phyloP scores from a whole-genome alignment of 2,113 vertebrate genomes.

The human (Homo sapiens) region GRCh38 chr11:33276001-33276500 shows the following conservation, averaged over 20 bases:
- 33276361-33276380: neutral
- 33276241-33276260: neutral
- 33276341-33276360: neutral
- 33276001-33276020: neutral
- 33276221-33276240: neutral
- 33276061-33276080: neutral
- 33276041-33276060: neutral
- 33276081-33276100: neutral
- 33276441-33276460: too few relatives aligned
- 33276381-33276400: neutral
- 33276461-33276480: too few relatives aligned
- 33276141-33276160: neutral
- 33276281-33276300: slow-evolving; percentile 6
- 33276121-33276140: neutral
- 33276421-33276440: too few relatives aligned
- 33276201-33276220: neutral
- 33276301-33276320: slow-evolving; percentile 33
- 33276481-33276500: too few relatives aligned
- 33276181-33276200: neutral
- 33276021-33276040: neutral
- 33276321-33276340: neutral
- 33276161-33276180: neutral
- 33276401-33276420: too few relatives aligned
- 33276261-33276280: neutral
- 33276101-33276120: slow-evolving; percentile 18